Conservation (phyloP, 2,797 vertebrate species). For the Pteropus rufus region DNA sequence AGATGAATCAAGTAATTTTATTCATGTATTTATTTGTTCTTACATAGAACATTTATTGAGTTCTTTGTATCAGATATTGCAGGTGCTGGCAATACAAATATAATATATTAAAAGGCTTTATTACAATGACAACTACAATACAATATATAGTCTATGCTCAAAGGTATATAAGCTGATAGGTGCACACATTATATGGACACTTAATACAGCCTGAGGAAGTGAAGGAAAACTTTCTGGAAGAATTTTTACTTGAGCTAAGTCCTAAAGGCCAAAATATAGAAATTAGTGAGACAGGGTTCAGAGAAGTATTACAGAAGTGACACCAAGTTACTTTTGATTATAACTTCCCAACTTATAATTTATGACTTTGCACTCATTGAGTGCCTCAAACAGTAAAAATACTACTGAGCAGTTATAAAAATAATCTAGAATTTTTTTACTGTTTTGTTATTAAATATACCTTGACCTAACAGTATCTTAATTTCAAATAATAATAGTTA, state of each 20-base stretch:
- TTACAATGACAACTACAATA: not conserved
- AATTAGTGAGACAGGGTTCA: not conserved
- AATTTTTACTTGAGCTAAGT: not conserved
- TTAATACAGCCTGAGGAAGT: not conserved
- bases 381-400: not conserved
- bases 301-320: not conserved
- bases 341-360: not conserved
- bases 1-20: conserved; percentile 36
- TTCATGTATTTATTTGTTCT: not conserved
- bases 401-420: not conserved
- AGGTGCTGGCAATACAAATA: not conserved
- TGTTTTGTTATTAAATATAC: conserved; percentile 7
- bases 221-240: not conserved
- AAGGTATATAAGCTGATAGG: not conserved
- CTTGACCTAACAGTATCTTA: not conserved
- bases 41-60: not conserved
- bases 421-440: not conserved
- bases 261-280: not conserved
- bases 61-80: not conserved
- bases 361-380: not conserved
- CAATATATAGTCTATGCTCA: not conserved
- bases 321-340: not conserved
- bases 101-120: not conserved
- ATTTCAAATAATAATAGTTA: conserved; percentile 1
- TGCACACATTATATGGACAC: not conserved